phyloP scores from a whole-genome alignment of 1,140 invertebrate genomes.

The Leptinotarsa undecemlineata region DNA sequence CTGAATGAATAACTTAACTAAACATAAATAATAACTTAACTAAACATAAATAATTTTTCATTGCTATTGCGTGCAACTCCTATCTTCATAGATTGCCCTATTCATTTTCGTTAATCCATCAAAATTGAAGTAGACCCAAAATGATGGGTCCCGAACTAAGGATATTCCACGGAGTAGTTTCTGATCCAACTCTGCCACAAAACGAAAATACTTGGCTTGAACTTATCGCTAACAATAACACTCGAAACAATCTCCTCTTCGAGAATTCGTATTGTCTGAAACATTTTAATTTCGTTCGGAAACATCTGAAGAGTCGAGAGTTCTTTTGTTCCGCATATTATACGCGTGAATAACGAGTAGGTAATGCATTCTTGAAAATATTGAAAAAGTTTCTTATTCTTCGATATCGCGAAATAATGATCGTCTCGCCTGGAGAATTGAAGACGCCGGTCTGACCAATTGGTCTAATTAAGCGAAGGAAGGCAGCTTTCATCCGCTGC shows the following conservation, averaged over 20 bases:
- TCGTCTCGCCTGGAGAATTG: slow-evolving; percentile 12
- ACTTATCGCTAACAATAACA: neutral
- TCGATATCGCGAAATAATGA: slow-evolving; percentile 23
- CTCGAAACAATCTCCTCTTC: neutral
- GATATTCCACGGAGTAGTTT: too few species aligned
- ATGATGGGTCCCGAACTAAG: too few species aligned
- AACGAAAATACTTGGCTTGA: neutral
- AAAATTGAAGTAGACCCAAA: too few species aligned
- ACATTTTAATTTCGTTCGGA: slow-evolving; percentile 23
- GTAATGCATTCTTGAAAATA: slow-evolving; percentile 13
- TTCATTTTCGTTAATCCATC: too few species aligned
- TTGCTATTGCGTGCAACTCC: too few species aligned
- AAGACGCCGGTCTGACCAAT: slow-evolving; percentile 23
- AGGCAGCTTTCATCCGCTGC: neutral
- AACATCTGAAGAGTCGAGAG: slow-evolving; percentile 13
- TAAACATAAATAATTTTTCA: too few species aligned
- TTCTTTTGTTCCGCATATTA: slow-evolving; percentile 20
- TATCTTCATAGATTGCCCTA: too few species aligned
- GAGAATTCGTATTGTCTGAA: neutral
- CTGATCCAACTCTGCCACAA: too few species aligned
- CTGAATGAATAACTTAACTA: too few species aligned
- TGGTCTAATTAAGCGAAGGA: slow-evolving; percentile 25
- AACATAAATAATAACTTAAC: too few species aligned
- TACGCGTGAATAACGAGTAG: slow-evolving; percentile 19
- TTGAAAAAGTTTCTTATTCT: slow-evolving; percentile 21